Base-by-base conservation (phyloP, 2,797 vertebrate genomes). In the Phylloscopus collybita region DNA sequence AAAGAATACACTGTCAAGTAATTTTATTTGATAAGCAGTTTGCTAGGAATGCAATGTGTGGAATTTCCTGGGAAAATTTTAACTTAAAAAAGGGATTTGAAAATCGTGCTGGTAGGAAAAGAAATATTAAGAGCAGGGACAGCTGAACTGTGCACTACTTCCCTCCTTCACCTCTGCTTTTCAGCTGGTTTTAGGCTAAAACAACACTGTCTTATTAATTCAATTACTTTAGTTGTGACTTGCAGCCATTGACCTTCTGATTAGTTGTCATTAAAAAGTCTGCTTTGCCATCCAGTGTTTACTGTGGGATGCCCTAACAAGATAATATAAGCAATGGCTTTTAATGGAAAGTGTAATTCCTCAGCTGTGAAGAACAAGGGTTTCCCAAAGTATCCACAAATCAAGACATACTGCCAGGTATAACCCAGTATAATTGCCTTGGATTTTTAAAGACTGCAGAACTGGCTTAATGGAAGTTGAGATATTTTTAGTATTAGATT, bases 401-500 rank as follows among this genome's bases (percentile, higher is more conserved):
- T 95, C 95, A 95, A 96, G 93, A 90, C 78, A 62, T 95, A 79
- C 50, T 90, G 83, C 94, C 93, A 89, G 67, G 51, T 76, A 82
- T 74, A 93, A 84, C 94, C 60, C 21, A 7, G 22, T 66, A 15
- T 93, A 96, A 92, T 94, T 96, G 82, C 80, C 67, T 90, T 64
- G 76, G 92, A 92, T 95, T 95, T 94, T 88, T 88, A 88, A 94
- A 86, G 93, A 59, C 74, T 80, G 71, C 42, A 94, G 80, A 90
- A 94, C 21, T 80, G 60, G 26, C 40, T 95, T 95, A 94, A 88
- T 93, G 64, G 80, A 95, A 80, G 62, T 74, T 84, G 92, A 94
- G 95, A 73, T 96, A 96, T 93, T 97, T 95, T 96, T 96, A 95
- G 95, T 92, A 88, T 94, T 96, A 80, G 65, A 75, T 95, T 95